Evolutionary conservation across 2,113 vertebrate species (phyloP).

Genomic region (Solenodon paradoxus): DNA sequence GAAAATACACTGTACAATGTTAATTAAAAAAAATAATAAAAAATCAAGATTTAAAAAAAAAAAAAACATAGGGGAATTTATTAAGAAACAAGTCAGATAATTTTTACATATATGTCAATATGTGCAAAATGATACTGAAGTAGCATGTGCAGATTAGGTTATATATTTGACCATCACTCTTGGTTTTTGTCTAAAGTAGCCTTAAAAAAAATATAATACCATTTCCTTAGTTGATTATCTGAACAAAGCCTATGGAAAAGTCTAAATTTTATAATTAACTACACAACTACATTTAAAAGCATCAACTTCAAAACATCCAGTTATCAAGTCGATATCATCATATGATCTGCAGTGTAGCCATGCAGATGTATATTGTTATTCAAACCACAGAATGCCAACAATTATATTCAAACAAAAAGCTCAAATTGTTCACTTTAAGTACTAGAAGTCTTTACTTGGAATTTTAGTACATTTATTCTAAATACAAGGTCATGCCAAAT

Average conservation of each 20-base stretch:
- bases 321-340: not conserved
- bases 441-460: conserved; percentile 15
- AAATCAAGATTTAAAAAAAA: conserved; percentile 25
- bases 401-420: not conserved
- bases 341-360: not conserved
- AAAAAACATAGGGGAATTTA: conserved; percentile 12
- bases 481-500: conserved; percentile 50
- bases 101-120: conserved; percentile 49
- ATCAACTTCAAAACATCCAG: conserved; percentile 9
- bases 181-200: conserved; percentile 24
- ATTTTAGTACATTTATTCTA: conserved; percentile 25
- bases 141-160: conserved; percentile 14
- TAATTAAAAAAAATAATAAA: not conserved
- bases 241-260: conserved; percentile 34
- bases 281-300: conserved; percentile 46
- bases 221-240: conserved; percentile 29
- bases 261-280: conserved; percentile 37
- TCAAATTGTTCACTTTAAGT: conserved; percentile 40
- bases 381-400: conserved; percentile 31
- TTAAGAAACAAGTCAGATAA: conserved; percentile 7
- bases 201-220: conserved; percentile 19
- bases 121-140: conserved; percentile 47
- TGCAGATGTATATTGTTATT: not conserved
- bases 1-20: conserved; percentile 43
- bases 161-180: conserved; percentile 8